These are phyloP conservation scores for Echinometra lucunter DNA, from an alignment of 53 echinoderm and acorn worm species.

Conservation along the genomic window DNA sequence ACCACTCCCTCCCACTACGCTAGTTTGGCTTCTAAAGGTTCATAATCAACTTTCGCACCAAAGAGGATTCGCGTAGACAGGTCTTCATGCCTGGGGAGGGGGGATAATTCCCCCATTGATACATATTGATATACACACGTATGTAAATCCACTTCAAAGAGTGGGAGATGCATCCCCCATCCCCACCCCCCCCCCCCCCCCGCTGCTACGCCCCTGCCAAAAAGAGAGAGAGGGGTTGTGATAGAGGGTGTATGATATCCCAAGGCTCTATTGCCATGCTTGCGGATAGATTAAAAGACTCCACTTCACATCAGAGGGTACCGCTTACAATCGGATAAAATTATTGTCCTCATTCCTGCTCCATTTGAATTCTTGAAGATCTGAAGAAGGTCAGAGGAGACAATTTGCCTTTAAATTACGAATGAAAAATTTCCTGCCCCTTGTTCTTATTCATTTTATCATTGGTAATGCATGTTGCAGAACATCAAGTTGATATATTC, in stretches of 20 bases:
- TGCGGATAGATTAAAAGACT: neutral
- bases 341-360: neutral
- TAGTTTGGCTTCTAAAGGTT: too few relatives aligned
- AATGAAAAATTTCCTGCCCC: neutral
- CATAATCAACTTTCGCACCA: too few relatives aligned
- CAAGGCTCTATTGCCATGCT: neutral
- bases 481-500: neutral
- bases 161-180: too few relatives aligned
- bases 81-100: too few relatives aligned
- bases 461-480: neutral
- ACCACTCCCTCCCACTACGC: neutral
- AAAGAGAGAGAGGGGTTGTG: neutral
- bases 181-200: neutral
- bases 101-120: too few relatives aligned
- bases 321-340: conserved; percentile 36
- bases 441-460: neutral
- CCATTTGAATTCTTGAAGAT: neutral
- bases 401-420: neutral
- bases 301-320: neutral
- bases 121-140: too few relatives aligned
- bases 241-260: neutral
- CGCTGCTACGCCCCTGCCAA: neutral
- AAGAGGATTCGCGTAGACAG: too few relatives aligned
- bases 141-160: too few relatives aligned
- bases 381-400: neutral